Conservation (phyloP, 2,888 invertebrate species). For the Ormyrus labotus region DNA sequence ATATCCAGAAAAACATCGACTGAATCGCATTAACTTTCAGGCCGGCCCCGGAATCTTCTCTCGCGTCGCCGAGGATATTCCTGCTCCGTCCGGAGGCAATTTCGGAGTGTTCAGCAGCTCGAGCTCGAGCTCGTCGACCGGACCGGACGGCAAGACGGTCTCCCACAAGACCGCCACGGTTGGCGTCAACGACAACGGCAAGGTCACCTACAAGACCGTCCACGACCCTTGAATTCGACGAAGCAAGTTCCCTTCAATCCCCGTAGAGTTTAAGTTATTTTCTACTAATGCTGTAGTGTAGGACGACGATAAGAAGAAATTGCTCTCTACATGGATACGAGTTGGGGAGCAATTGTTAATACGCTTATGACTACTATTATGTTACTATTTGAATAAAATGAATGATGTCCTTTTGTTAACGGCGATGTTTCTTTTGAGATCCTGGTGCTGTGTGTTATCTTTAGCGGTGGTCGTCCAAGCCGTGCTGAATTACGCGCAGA, state of each 20-base stretch:
- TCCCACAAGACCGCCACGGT: constrained; percentile 80
- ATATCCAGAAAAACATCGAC: too few relatives aligned
- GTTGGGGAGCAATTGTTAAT: constrained; percentile 5
- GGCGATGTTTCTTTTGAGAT: constrained; percentile 6
- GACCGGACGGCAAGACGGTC: constrained; percentile 78
- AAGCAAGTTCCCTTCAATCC: neutral
- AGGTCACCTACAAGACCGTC: constrained; percentile 81
- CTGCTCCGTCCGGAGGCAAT: constrained; percentile 68
- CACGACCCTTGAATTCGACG: constrained; percentile 69
- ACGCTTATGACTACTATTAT: constrained; percentile 21
- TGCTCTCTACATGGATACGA: neutral
- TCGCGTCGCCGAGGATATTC: constrained; percentile 66
- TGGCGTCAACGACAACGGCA: constrained; percentile 85
- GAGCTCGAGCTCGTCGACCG: constrained; percentile 78
- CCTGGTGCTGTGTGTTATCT: neutral
- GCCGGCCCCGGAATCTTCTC: constrained; percentile 60
- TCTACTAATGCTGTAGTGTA: constrained; percentile 5
- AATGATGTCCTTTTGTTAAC: neutral
- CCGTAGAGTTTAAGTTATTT: neutral
- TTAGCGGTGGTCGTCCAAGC: neutral
- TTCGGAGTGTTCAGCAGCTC: constrained; percentile 82
- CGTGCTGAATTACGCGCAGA: neutral
- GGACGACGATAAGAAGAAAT: neutral
- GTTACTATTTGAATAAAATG: constrained; percentile 5
- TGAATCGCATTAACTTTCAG: constrained; percentile 4